Conservation (phyloP, 2,797 vertebrate genomes). For the Pseudochirops corinnae region DNA sequence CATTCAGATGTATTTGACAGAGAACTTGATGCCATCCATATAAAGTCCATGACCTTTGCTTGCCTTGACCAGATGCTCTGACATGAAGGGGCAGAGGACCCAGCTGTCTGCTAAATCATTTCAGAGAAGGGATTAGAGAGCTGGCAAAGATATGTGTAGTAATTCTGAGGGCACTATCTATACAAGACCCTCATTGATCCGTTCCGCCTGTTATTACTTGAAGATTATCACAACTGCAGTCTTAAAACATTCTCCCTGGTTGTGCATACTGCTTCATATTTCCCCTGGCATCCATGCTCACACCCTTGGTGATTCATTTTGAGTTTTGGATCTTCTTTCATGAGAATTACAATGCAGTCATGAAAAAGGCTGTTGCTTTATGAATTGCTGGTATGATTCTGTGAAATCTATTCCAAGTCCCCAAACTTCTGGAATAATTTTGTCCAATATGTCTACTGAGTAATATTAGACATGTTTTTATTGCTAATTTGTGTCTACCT, state of each 20-base stretch:
- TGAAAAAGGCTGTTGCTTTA: neutral
- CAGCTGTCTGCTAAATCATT: neutral
- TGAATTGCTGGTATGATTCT: neutral
- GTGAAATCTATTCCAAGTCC: neutral
- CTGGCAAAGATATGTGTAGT: neutral
- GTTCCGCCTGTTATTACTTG: neutral
- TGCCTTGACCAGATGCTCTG: neutral
- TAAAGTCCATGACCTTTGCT: neutral
- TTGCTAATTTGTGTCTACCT: neutral
- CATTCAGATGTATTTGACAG: neutral
- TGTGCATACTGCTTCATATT: neutral
- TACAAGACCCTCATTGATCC: neutral
- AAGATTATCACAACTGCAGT: neutral
- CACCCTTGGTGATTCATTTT: neutral
- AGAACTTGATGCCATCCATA: neutral
- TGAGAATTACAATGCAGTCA: neutral
- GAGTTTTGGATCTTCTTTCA: neutral
- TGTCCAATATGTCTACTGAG: neutral
- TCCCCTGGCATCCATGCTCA: neutral
- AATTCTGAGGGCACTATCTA: neutral
- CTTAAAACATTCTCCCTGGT: neutral
- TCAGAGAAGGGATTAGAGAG: neutral
- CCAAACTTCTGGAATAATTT: neutral
- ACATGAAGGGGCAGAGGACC: neutral
- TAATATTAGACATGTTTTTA: slow-evolving; percentile 5